phyloP scores from a whole-genome alignment of 2,888 invertebrate genomes.

The Pyrochroa serraticornis region DNA sequence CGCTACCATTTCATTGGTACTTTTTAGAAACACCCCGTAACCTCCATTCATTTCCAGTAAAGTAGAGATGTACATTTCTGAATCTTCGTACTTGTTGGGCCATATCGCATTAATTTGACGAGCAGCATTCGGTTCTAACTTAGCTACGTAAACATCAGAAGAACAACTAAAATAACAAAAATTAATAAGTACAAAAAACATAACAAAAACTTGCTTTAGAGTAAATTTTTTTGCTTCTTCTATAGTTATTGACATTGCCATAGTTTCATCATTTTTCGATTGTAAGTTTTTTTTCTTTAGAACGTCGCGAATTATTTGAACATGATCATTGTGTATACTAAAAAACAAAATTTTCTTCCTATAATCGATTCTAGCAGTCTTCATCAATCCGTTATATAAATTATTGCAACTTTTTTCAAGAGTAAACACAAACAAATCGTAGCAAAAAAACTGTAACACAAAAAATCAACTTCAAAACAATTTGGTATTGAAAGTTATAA shows the following conservation, averaged over 20 bases:
- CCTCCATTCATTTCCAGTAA: slow-evolving; percentile 52
- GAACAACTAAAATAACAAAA: slow-evolving; percentile 33
- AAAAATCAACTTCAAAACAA: no score
- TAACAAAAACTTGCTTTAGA: background rate
- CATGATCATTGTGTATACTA: background rate
- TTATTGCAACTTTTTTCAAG: background rate
- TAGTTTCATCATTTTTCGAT: background rate
- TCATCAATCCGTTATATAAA: background rate
- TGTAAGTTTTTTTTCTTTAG: background rate
- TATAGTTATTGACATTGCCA: background rate
- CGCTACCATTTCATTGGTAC: slow-evolving; percentile 48
- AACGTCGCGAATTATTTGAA: background rate
- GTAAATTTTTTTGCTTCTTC: slow-evolving; percentile 1
- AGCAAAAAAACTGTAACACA: background rate
- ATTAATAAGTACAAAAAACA: background rate
- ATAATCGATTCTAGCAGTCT: background rate
- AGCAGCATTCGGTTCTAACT: slow-evolving; percentile 38
- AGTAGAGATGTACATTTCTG: slow-evolving; percentile 45
- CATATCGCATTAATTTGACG: slow-evolving; percentile 48
- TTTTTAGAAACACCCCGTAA: slow-evolving; percentile 52
- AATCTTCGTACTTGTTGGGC: slow-evolving; percentile 47
- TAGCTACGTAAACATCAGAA: slow-evolving; percentile 48
- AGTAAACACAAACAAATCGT: background rate
- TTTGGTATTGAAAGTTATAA: no score
- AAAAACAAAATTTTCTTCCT: background rate